Base-by-base conservation (phyloP, 92 coral and sea anemone species). In the Epizoanthus scotinus region DNA sequence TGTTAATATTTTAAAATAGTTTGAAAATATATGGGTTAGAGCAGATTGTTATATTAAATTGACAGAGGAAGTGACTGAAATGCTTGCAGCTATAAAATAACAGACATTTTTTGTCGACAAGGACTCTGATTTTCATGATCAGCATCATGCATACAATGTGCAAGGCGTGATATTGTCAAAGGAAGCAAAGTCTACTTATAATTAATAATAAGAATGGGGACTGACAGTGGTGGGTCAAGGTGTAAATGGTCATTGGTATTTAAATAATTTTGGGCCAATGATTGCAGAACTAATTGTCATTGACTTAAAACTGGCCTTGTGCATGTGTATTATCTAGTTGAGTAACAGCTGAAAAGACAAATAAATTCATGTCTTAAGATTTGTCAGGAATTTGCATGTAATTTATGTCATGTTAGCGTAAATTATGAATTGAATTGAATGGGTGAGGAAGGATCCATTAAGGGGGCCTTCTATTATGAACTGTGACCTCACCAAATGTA, bases 171-270 rank as follows among this genome's bases (percentile, higher is more conserved):
- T 64, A 64, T 64, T 64, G 70, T 64, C 40, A 64, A 62, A 62
- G 15, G 4, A 47, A 47, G 38, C 67, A 3, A 62, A 62, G 67
- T 62, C 38, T 25, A 24, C 42, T 40, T 31, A 44, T 2, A 0
- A 58, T 44, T 8, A 44, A 8, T 22, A 9, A 53, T 40, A 75
- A 34, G 40, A 34, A 75, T 59, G 6, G 9, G 42, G 14, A 59
- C 20, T 31, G 27, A 12, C 50, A 74, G 54, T 75, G 21, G 20
- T 38, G 12, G 67, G 69, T 38, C 81, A 75, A 40, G 31, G 54
- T 9, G n/a, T 29, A 19, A 21, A 62, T 26, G 44, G 55, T 22
- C 50, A 44, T n/a, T n/a, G n/a, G n/a, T n/a, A n/a, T 44, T 44
- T 44, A 44, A 8, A 44, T 44, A 22, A 19, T 7, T 17, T 20